Percentiles rank a stretch among this genome's conserved stretches.
These are phyloP conservation scores for Drosophila testacea DNA, from an alignment of 2,888 invertebrate genomes.

Conservation along the genomic window DNA sequence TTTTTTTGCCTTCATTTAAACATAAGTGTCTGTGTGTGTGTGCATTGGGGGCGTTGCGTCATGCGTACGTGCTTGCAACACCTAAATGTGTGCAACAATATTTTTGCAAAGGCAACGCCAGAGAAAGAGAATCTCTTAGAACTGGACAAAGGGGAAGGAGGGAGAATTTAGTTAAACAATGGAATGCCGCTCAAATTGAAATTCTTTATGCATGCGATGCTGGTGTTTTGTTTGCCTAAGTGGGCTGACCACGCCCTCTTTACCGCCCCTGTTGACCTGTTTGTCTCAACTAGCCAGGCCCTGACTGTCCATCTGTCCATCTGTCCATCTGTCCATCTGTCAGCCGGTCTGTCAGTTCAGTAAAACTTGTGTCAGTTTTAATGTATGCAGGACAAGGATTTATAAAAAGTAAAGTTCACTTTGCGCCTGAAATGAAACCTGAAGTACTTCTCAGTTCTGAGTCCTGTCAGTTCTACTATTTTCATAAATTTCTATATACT, in stretches of 20 bases:
- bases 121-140: conserved; percentile 7
- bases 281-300: neutral
- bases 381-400: conserved; percentile 61
- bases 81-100: conserved; percentile 71
- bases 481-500: neutral
- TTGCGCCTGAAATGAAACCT: conserved; percentile 17
- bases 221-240: conserved; percentile 49
- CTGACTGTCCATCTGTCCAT: neutral
- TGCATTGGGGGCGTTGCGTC: conserved; percentile 31
- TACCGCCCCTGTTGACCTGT: neutral
- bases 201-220: conserved; percentile 52
- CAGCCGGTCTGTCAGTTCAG: conserved; percentile 3
- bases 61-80: conserved; percentile 72
- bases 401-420: conserved; percentile 22
- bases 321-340: conserved; percentile 13
- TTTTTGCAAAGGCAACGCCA: conserved; percentile 26
- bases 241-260: conserved; percentile 12
- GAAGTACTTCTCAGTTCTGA: conserved; percentile 7
- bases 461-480: conserved; percentile 6
- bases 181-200: conserved; percentile 52
- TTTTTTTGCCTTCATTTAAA: conserved; percentile 46
- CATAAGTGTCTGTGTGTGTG: conserved; percentile 39
- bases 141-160: neutral
- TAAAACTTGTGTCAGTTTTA: conserved; percentile 50
- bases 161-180: conserved; percentile 18